Evolutionary conservation across 2,888 invertebrate species (phyloP).

Genomic region (Morpho helenor): DNA sequence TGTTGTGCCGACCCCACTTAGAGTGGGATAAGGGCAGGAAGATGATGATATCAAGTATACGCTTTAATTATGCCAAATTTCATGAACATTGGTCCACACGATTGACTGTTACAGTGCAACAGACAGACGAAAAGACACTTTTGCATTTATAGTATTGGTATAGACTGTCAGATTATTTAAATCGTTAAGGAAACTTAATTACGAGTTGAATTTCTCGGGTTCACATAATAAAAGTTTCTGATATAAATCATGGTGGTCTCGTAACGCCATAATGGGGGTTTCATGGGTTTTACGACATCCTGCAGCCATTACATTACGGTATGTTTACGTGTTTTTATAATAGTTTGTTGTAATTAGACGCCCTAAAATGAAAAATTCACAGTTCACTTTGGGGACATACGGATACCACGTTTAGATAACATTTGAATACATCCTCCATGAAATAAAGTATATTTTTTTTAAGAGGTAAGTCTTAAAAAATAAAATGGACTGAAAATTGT

Average conservation of each 20-base stretch:
- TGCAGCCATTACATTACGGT: constrained; percentile 39
- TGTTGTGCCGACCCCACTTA: too few relatives aligned
- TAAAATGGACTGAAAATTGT: too few relatives aligned
- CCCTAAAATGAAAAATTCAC: constrained; percentile 32
- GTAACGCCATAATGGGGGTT: constrained; percentile 16
- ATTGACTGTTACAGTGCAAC: too few relatives aligned
- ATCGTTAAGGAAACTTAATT: background rate
- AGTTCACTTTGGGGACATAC: constrained; percentile 13
- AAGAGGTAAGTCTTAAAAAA: too few relatives aligned
- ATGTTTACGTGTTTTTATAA: constrained; percentile 45
- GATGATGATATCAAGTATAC: too few relatives aligned
- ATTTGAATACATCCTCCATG: constrained; percentile 1
- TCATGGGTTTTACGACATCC: constrained; percentile 36
- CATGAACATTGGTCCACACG: too few relatives aligned
- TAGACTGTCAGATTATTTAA: background rate
- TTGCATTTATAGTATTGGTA: too few relatives aligned
- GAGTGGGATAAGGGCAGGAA: too few relatives aligned
- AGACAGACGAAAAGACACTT: too few relatives aligned
- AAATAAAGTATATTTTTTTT: background rate
- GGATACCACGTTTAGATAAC: constrained; percentile 1
- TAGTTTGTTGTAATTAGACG: constrained; percentile 38
- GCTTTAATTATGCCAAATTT: too few relatives aligned
- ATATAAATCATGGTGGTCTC: constrained; percentile 26
- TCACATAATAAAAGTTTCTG: background rate
- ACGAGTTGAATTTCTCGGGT: background rate